Base-by-base conservation (phyloP, 1,140 invertebrate species). In the Aphelinus certus region DNA sequence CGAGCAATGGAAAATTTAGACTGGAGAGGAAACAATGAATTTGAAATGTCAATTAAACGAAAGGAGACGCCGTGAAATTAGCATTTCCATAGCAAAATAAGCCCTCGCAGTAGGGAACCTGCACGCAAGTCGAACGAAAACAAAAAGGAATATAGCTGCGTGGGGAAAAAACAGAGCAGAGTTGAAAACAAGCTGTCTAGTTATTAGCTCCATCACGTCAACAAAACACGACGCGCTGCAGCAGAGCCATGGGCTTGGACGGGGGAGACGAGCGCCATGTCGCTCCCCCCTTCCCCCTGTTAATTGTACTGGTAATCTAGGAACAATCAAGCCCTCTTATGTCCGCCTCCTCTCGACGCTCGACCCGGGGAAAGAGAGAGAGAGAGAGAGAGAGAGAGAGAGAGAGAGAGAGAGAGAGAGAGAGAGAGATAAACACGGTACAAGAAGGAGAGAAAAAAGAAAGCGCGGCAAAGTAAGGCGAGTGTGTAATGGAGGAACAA, bases 281-380 rank as follows among this genome's bases (percentile, higher is more conserved):
- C 62, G 48, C 3, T 1, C 46, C 2, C 62, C 2, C 46, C 9
- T 6, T 47, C 48, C 48, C 47, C 46, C 10, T n/a, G 60, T 9
- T 45, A 68, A 68, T 69, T 69, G 67, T 60, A 49, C 67, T 48
- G 10, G 45, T 69, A 69, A 69, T 60, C 46, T 9, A 53, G 45
- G 56, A 69, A 60, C 55, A 69, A 69, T 69, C 55, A 43, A 60
- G 56, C 67, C 10, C 48, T 4, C 56, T n/a, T 42, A 7, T n/a
- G n/a, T 46, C 49, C 65, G 3, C 3, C 42, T n/a, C 43, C 43
- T 51, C 47, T 64, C 10, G 7, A 26, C 3, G 58, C 26, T 7
- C 3, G n/a, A 63, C 51, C 2, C 9, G 63, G 43, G 9, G 63
- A 43, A 51, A 51, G 7, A 10, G 56, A 55, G 43, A 26, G 49